These are phyloP conservation scores for Littorina saxatilis DNA, from an alignment of 1,140 invertebrate species.

Conservation along the genomic window DNA sequence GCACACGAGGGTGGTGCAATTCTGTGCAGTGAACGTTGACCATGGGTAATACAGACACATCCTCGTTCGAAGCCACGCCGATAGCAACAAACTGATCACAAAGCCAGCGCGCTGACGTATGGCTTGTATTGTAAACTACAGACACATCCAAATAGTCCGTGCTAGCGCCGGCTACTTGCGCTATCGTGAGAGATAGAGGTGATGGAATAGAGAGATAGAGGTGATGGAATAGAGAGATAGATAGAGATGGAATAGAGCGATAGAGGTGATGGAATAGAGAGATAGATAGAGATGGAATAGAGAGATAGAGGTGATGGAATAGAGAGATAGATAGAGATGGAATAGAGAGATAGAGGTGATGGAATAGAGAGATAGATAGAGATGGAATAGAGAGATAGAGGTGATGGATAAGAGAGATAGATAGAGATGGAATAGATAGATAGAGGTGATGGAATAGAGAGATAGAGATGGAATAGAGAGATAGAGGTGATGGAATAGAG, in stretches of 20 bases:
- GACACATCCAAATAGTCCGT: too few relatives aligned
- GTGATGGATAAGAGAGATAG: not conserved
- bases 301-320: not conserved
- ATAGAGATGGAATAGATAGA: slow-evolving; percentile 1
- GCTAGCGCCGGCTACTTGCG: too few relatives aligned
- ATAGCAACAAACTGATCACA: too few relatives aligned
- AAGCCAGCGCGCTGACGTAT: too few relatives aligned
- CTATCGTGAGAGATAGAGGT: too few relatives aligned
- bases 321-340: slow-evolving; percentile 5
- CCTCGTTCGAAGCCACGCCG: too few relatives aligned
- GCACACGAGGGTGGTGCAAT: too few relatives aligned
- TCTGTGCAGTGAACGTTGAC: too few relatives aligned
- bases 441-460: not conserved
- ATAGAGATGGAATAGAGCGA: not conserved
- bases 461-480: slow-evolving; percentile 18
- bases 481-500: slow-evolving; percentile 1
- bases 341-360: not conserved
- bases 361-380: slow-evolving; percentile 7
- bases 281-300: slow-evolving; percentile 8
- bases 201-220: too few relatives aligned
- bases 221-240: not conserved
- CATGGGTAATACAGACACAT: too few relatives aligned
- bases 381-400: slow-evolving; percentile 16
- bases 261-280: slow-evolving; percentile 1
- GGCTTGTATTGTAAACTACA: too few relatives aligned